Percentiles rank a stretch among this genome's conserved stretches.
phyloP scores from a whole-genome alignment of 2,888 invertebrate genomes.

The Neuroscelio doddi region DNA sequence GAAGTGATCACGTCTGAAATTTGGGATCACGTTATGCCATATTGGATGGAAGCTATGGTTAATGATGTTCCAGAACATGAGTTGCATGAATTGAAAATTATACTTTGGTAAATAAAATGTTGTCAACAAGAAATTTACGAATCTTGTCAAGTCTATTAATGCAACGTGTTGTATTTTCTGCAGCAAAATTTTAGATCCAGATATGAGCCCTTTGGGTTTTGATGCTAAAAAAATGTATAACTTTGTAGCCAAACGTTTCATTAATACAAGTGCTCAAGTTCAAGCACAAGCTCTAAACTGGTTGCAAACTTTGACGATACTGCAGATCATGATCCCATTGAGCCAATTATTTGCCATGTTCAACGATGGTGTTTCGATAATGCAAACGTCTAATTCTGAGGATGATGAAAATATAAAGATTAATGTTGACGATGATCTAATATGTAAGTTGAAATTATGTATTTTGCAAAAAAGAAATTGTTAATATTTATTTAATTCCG shows the following conservation, averaged over 20 bases:
- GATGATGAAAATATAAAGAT: slow-evolving; percentile 40
- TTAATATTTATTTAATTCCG: no score
- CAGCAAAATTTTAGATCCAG: slow-evolving; percentile 97
- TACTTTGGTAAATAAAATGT: slow-evolving; percentile 75
- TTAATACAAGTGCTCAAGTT: slow-evolving; percentile 83
- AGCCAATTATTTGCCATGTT: slow-evolving; percentile 92
- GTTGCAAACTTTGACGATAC: slow-evolving; percentile 89
- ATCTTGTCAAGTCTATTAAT: background rate
- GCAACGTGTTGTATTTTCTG: background rate
- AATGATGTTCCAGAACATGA: slow-evolving; percentile 93
- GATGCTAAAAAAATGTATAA: slow-evolving; percentile 96
- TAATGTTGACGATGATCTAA: slow-evolving; percentile 69
- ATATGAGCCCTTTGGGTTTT: slow-evolving; percentile 95
- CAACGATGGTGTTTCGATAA: slow-evolving; percentile 86
- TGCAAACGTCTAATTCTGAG: slow-evolving; percentile 73
- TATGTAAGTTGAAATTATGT: slow-evolving; percentile 75
- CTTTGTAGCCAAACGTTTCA: slow-evolving; percentile 91
- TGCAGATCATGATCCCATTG: slow-evolving; percentile 93
- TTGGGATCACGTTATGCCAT: slow-evolving; percentile 99
- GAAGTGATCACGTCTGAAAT: slow-evolving; percentile 96
- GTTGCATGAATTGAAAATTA: slow-evolving; percentile 85
- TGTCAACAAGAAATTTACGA: background rate
- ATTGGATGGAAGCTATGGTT: slow-evolving; percentile 98
- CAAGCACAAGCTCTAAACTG: slow-evolving; percentile 92
- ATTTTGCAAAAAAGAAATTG: no score